Evolutionary conservation across 2,888 invertebrate genomes (phyloP), one percentile per base, ranked within the genome.

Genomic region (Andricus quercusramuli): DNA sequence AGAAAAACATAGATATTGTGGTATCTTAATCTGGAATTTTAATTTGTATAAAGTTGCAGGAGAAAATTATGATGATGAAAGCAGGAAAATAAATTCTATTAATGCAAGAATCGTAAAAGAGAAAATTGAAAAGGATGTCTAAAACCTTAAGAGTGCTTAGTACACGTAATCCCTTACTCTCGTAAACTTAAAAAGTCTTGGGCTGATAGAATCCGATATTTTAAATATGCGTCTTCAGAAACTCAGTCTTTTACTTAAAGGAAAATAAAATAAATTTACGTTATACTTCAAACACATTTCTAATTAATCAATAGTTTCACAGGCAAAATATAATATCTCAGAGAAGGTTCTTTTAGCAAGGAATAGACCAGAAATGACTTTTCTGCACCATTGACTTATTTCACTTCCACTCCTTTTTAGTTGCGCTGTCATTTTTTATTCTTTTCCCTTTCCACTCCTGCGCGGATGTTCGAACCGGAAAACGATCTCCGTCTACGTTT

Each of bases 301-400:
- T 59, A n/a, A 59, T 59, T 22, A 59, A 22, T 59, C 11, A 59
- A 59, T n/a, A 56, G n/a, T 22, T 59, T 22, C 22, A 22, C 9
- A n/a, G 11, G 11, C 56, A 59, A 59, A 59, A 22, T 11, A 59
- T 59, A 59, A 59, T 59, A 59, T 22, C 22, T 11, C 22, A 22
- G 9, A 11, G 11, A 22, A 59, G 22, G 56, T 22, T 22, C 56
- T 59, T 59, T 59, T 4, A 59, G 22, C 9, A 11, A 59, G n/a
- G 56, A 59, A 22, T 59, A 59, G 56, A 59, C 56, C 56, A 59
- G 56, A 80, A 83, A 87, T 86, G 83, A 87, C 80, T 88, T 80
- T 82, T 85, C 81, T 70, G 77, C 79, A 64, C 81, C 80, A 86
- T 88, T 87, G 86, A 86, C 74, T 87, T 86, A 86, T 87, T 79